Percentiles rank a stretch among this genome's conserved stretches.
Conservation (phyloP, 2,888 invertebrate genomes). For the Chydorus sphaericus region DNA sequence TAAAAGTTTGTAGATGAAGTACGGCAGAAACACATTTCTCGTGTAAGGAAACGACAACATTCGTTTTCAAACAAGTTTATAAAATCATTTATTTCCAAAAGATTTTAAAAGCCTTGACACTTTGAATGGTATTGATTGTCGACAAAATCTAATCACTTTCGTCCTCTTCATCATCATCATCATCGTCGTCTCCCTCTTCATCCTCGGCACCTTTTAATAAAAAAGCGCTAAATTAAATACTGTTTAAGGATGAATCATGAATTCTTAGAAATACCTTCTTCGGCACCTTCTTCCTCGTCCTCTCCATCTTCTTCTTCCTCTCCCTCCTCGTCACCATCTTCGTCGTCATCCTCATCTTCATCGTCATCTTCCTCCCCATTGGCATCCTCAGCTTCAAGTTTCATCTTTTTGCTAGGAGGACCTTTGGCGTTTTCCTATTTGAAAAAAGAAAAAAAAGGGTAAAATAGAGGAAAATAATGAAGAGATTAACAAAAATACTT, state of each 20-base stretch:
- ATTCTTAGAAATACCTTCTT: not conserved
- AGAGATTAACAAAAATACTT: not conserved
- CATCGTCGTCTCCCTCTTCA: not conserved
- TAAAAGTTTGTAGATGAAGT: too few species aligned
- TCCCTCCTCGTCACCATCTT: not conserved
- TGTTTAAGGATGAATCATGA: too few species aligned
- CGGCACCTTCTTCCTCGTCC: not conserved
- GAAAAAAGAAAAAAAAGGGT: not conserved
- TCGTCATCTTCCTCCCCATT: conserved; percentile 5
- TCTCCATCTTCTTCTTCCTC: not conserved
- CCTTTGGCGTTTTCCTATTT: not conserved
- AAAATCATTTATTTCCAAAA: too few species aligned
- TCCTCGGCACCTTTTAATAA: too few species aligned
- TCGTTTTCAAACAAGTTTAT: too few species aligned
- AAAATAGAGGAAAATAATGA: not conserved
- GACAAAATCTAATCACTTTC: too few species aligned
- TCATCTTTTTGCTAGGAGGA: not conserved
- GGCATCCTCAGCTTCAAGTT: not conserved
- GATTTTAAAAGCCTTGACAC: too few species aligned
- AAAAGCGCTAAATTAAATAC: too few species aligned
- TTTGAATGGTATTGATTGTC: too few species aligned
- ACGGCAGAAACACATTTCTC: too few species aligned
- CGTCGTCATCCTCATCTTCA: not conserved
- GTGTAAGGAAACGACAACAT: too few species aligned
- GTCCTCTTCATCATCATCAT: not conserved